Percentiles rank a stretch among this genome's conserved stretches.
Conservation (phyloP, 2,113 vertebrate species). For the Sinocyclocheilus rhinocerous region DNA sequence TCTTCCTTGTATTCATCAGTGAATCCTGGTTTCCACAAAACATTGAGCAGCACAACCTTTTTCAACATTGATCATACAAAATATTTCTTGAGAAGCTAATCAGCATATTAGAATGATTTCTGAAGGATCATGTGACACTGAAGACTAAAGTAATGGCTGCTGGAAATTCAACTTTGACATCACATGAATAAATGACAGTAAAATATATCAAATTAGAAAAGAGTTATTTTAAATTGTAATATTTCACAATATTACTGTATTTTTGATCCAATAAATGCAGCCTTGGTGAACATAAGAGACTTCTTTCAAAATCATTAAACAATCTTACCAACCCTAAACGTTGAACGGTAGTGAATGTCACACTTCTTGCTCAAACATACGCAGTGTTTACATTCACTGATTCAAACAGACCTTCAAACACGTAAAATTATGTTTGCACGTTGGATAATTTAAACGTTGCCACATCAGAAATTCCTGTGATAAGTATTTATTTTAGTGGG, state of each 20-base stretch:
- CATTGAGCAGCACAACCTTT: background rate
- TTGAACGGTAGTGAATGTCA: background rate
- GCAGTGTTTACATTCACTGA: background rate
- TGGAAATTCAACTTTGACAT: background rate
- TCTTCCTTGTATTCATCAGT: background rate
- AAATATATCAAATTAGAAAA: background rate
- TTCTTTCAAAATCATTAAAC: background rate
- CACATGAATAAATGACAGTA: background rate
- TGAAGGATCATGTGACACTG: background rate
- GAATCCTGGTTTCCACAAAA: background rate
- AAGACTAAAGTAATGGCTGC: background rate
- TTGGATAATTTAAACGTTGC: background rate
- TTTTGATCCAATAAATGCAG: background rate
- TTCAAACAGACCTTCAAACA: background rate
- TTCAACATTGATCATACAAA: background rate
- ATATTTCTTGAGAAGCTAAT: background rate
- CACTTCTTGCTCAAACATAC: background rate
- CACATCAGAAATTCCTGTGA: background rate
- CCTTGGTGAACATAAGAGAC: background rate
- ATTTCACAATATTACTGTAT: background rate
- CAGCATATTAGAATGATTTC: background rate
- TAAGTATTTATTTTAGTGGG: background rate
- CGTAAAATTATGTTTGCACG: background rate
- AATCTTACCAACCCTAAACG: background rate
- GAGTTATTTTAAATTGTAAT: background rate